Evolutionary conservation across 2,888 invertebrate genomes (phyloP), one percentile per base, ranked within the genome.

Genomic region (Drosophila barbarae): DNA sequence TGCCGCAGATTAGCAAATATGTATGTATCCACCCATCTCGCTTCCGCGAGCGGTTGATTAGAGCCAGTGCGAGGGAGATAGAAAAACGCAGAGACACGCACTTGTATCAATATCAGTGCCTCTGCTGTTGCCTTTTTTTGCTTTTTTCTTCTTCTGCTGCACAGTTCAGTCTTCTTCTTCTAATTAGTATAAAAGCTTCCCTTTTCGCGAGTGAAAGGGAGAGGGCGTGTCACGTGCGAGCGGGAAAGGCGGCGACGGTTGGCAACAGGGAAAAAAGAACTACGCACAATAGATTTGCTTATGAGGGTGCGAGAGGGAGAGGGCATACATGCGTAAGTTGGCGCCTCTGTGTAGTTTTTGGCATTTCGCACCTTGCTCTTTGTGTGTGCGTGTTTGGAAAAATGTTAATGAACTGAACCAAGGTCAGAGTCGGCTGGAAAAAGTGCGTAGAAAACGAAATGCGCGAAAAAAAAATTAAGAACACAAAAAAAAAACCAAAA

Each of bases 371-470:
- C 85, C 77, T 84, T 79, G 66, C 51, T 36, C 51, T 42, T 42
- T 10, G 61, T 58, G 50, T 55, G 52, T 59, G 59, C 21, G 49
- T 53, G 60, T 41, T 51, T 50, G 50, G 35, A 26, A 58, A 75
- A 83, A 80, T 84, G 82, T 77, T 83, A 84, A 83, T 83, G 82
- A 83, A 84, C 82, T 78, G 69, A 76, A 69, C 73, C 84, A 85
- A 82, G 82, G 82, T 81, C 82, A 59, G 81, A 58, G 18, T 18
- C 38, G 49, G 53, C 61, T 41, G 64, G 56, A 69, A 69, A 61
- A 57, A 65, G 65, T 70, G 68, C 71, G 71, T 70, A 71, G 65
- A 54, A 59, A 71, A 52, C 51, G 44, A 69, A 74, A 64, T 58
- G 50, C 12, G 35, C 35, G 55, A 53, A 53, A 26, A 18, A 54